Evolutionary conservation across 2,113 vertebrate species (phyloP).

Genomic region (Oenanthe oenanthe): DNA sequence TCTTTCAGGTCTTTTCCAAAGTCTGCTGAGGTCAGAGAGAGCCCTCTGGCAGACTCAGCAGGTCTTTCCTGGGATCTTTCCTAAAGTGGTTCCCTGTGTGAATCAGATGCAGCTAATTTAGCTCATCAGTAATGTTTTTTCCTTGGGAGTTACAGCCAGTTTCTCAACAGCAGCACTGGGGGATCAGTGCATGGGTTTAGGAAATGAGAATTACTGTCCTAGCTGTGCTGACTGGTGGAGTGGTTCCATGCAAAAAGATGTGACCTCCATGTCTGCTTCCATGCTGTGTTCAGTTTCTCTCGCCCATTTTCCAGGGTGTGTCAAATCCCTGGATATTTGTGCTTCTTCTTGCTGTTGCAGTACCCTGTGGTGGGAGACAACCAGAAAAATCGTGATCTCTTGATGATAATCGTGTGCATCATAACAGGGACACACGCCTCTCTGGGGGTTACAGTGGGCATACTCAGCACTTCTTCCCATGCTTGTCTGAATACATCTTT

Average conservation of each 20-base stretch:
- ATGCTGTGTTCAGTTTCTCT: fast-evolving
- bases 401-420: not conserved
- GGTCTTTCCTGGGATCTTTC: not conserved
- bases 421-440: fast-evolving
- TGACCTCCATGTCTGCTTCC: fast-evolving
- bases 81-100: fast-evolving
- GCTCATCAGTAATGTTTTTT: not conserved
- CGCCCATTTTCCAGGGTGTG: not conserved
- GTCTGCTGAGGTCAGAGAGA: not conserved
- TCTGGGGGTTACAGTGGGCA: not conserved
- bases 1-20: not conserved
- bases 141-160: not conserved
- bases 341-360: not conserved
- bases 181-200: not conserved
- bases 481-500: not conserved
- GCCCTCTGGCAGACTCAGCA: not conserved
- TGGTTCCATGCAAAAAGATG: fast-evolving
- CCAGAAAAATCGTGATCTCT: not conserved
- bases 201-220: not conserved
- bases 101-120: not conserved
- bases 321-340: not conserved
- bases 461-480: not conserved
- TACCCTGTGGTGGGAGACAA: not conserved
- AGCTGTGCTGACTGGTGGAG: not conserved
- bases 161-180: not conserved